phyloP scores from a whole-genome alignment of 1,140 invertebrate species.

The Bursaphelenchus mucronatus region DNA sequence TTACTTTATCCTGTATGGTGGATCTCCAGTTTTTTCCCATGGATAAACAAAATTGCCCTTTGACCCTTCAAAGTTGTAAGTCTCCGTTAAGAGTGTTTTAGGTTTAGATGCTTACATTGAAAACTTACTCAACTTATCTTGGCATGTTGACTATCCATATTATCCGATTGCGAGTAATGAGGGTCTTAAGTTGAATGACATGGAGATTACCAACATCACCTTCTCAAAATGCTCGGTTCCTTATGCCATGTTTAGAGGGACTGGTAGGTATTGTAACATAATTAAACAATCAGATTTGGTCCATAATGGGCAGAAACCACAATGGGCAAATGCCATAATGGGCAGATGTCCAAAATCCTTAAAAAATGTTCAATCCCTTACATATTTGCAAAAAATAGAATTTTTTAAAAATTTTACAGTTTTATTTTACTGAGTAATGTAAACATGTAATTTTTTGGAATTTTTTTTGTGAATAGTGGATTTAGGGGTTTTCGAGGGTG shows the following conservation, averaged over 20 bases:
- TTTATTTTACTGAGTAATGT: too few species aligned
- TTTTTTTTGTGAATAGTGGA: too few species aligned
- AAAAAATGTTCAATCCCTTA: too few species aligned
- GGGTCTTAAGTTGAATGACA: constrained; percentile 59
- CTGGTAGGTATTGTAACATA: constrained; percentile 29
- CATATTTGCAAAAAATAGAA: too few species aligned
- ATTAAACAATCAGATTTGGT: constrained; percentile 25
- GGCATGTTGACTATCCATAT: constrained; percentile 40
- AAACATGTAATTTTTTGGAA: too few species aligned
- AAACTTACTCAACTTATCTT: constrained; percentile 55
- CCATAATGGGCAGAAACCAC: too few species aligned
- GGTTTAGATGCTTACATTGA: constrained; percentile 51
- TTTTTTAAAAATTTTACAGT: too few species aligned
- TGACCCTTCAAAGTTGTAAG: constrained; percentile 36
- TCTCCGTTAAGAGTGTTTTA: too few species aligned
- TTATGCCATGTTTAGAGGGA: constrained; percentile 58
- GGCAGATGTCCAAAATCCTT: constrained; percentile 9
- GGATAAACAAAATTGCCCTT: constrained; percentile 43
- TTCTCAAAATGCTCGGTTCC: constrained; percentile 52
- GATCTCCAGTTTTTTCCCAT: constrained; percentile 41
- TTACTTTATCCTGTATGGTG: constrained; percentile 60
- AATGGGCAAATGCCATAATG: too few species aligned
- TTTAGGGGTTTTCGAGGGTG: too few species aligned
- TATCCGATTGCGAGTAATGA: constrained; percentile 51
- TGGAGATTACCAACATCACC: constrained; percentile 48